phyloP scores from a whole-genome alignment of 1,140 invertebrate genomes.

The Acromyrmex echinatior region DNA sequence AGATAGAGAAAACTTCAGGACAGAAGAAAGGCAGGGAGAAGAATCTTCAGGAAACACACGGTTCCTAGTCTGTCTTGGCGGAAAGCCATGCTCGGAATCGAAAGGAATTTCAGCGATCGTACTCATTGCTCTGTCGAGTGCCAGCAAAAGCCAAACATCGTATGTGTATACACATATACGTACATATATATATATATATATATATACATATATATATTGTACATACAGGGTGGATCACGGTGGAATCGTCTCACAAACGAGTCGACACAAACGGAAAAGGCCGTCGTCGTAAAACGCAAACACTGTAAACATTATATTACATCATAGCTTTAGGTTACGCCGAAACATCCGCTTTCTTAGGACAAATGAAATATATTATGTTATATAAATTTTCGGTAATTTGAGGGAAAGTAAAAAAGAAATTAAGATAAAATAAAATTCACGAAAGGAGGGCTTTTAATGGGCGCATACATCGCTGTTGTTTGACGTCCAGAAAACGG shows the following conservation, averaged over 20 bases:
- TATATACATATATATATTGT: conserved; percentile 1
- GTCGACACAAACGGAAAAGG: conserved; percentile 10
- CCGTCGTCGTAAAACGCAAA: conserved; percentile 39
- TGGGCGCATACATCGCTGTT: neutral
- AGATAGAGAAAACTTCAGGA: neutral
- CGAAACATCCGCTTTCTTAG: conserved; percentile 1
- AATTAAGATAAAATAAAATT: neutral
- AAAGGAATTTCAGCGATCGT: conserved; percentile 46
- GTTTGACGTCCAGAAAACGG: neutral
- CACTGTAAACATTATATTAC: conserved; percentile 53
- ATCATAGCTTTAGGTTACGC: conserved; percentile 10
- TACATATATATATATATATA: conserved; percentile 28
- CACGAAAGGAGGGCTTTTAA: neutral
- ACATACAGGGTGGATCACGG: neutral
- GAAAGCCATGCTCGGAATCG: conserved; percentile 68
- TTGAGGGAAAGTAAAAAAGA: neutral
- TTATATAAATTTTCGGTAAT: neutral
- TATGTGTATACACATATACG: neutral
- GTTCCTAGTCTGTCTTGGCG: conserved; percentile 67
- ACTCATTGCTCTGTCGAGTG: conserved; percentile 24
- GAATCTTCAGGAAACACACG: conserved; percentile 17
- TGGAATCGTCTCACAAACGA: neutral
- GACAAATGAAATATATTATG: neutral
- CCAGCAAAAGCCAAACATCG: conserved; percentile 62
- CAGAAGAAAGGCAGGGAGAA: neutral